These are phyloP conservation scores for Standfussiana lucernea DNA, from an alignment of 2,888 invertebrate genomes.

Conservation along the genomic window DNA sequence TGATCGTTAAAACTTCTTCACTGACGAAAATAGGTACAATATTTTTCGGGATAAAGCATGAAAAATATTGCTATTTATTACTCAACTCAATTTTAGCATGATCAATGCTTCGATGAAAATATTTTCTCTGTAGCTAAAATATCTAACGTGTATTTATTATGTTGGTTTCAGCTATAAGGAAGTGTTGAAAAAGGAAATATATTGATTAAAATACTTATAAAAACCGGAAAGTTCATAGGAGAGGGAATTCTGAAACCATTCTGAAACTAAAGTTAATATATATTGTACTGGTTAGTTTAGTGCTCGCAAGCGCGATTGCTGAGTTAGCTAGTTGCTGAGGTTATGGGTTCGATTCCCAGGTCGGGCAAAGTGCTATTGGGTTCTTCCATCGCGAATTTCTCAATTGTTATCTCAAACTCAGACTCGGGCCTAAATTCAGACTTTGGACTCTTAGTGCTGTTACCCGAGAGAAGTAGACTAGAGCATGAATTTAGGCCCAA, in stretches of 20 bases:
- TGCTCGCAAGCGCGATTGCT: not conserved
- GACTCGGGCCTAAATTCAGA: too few species aligned
- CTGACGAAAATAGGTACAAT: not conserved
- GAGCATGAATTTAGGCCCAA: not conserved
- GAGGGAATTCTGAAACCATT: constrained; percentile 6
- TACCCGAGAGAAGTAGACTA: too few species aligned
- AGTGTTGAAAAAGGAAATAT: constrained; percentile 15
- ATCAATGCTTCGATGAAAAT: not conserved
- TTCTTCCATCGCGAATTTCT: too few species aligned
- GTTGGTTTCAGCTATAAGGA: not conserved
- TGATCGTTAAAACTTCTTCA: not conserved
- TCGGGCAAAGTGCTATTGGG: not conserved
- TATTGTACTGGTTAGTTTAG: not conserved
- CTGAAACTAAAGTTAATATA: not conserved
- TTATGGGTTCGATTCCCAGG: not conserved
- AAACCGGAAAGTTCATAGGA: constrained; percentile 1
- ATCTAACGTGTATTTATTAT: not conserved
- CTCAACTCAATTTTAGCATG: not conserved
- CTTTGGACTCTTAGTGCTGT: too few species aligned
- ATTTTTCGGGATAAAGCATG: not conserved
- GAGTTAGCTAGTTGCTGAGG: not conserved
- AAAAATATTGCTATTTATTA: not conserved
- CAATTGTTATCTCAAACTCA: too few species aligned
- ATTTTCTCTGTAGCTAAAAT: not conserved
- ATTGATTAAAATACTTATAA: not conserved